Conservation (phyloP, 2,797 vertebrate genomes). For the Sebastes reedi region DNA sequence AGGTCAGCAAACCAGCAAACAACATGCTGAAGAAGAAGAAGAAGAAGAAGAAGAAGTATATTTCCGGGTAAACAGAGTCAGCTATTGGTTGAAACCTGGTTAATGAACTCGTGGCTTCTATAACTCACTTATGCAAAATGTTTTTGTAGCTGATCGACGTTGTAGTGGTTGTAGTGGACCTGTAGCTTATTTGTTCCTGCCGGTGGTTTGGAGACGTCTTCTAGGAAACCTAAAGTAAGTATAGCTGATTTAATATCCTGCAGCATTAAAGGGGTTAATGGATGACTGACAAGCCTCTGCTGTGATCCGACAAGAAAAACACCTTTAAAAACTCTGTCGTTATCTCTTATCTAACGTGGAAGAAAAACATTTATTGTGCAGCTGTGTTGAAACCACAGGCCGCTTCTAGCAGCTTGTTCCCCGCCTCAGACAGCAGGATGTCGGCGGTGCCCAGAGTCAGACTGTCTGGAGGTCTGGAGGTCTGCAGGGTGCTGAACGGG, state of each 20-base stretch:
- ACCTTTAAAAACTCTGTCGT: too few species aligned
- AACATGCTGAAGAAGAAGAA: neutral
- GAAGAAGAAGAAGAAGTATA: neutral
- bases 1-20: neutral
- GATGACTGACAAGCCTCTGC: neutral
- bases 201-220: neutral
- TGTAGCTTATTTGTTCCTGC: neutral
- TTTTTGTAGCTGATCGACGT: conserved; percentile 9
- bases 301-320: accelerated
- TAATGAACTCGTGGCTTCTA: neutral
- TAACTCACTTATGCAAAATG: neutral
- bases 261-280: neutral
- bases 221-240: neutral
- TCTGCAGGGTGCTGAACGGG: conserved; percentile 67
- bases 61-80: conserved; percentile 20
- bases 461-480: conserved; percentile 62
- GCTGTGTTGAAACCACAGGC: neutral
- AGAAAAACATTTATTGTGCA: neutral
- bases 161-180: too few species aligned
- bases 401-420: neutral
- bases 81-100: conserved; percentile 1
- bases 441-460: conserved; percentile 53
- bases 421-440: conserved; percentile 17
- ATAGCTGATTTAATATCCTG: neutral
- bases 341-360: neutral